Evolutionary conservation across 2,113 vertebrate genomes (phyloP).

Genomic region (Clinocottus analis): DNA sequence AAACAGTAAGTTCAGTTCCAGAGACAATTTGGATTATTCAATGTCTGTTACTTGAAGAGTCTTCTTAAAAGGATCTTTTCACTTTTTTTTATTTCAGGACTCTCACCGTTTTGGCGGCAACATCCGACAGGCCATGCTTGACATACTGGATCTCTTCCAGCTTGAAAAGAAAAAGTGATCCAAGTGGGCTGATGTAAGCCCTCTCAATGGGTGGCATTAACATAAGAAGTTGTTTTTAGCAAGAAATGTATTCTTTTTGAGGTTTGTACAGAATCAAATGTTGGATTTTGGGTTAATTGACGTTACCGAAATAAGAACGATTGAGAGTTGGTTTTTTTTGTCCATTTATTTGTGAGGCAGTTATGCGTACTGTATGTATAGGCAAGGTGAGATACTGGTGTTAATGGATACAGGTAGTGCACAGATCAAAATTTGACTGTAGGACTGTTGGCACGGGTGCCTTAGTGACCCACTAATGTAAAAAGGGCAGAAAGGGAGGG

Average conservation of each 20-base stretch:
- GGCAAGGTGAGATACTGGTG: constrained; percentile 41
- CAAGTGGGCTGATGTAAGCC: constrained; percentile 84
- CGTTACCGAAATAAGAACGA: constrained; percentile 51
- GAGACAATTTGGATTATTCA: neutral
- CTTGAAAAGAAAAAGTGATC: constrained; percentile 81
- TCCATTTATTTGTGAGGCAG: constrained; percentile 23
- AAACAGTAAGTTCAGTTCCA: constrained; percentile 86
- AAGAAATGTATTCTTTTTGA: constrained; percentile 34
- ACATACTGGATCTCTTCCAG: constrained; percentile 87
- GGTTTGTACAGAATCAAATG: constrained; percentile 60
- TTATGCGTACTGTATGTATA: constrained; percentile 41
- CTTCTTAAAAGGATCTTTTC: neutral
- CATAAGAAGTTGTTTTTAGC: constrained; percentile 32
- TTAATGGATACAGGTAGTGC: constrained; percentile 44
- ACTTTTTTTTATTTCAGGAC: constrained; percentile 80
- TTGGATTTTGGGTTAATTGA: constrained; percentile 58
- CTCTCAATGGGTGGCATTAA: constrained; percentile 25
- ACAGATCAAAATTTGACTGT: constrained; percentile 62
- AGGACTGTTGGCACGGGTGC: constrained; percentile 75
- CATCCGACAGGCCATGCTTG: constrained; percentile 89
- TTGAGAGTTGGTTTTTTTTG: constrained; percentile 45
- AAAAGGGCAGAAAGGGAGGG: constrained; percentile 54
- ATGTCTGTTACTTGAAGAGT: rapidly evolving
- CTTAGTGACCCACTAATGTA: constrained; percentile 75
- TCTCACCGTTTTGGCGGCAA: constrained; percentile 92